These are phyloP conservation scores for Tuta absoluta DNA, from an alignment of 2,888 invertebrate species.

Conservation along the genomic window DNA sequence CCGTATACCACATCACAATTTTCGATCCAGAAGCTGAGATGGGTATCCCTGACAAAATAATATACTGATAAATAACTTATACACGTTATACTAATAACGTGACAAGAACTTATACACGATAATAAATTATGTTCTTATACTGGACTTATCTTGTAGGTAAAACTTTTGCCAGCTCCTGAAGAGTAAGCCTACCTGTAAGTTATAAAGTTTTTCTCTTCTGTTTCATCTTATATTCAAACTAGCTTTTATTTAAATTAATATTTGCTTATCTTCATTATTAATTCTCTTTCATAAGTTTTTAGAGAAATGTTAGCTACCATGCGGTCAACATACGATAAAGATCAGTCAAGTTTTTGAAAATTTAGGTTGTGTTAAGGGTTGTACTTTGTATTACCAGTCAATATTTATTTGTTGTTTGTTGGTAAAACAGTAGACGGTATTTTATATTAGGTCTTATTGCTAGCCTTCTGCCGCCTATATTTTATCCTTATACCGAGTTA, in stretches of 20 bases:
- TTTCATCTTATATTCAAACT: not conserved
- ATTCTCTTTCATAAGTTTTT: too few relatives aligned
- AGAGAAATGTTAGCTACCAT: too few relatives aligned
- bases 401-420: not conserved
- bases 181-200: conserved; percentile 9
- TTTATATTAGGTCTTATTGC: not conserved
- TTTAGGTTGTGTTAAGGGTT: too few relatives aligned
- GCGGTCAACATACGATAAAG: too few relatives aligned
- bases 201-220: conserved; percentile 13
- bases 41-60: too few relatives aligned
- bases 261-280: too few relatives aligned
- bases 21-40: too few relatives aligned
- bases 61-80: too few relatives aligned
- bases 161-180: not conserved
- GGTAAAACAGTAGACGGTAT: not conserved
- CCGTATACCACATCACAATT: too few relatives aligned
- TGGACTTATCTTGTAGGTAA: conserved; percentile 10
- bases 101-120: not conserved
- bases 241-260: not conserved
- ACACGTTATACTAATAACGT: not conserved
- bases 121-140: conserved; percentile 1
- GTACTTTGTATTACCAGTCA: too few relatives aligned
- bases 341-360: too few relatives aligned
- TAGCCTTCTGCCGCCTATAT: conserved; percentile 1
- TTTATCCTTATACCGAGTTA: not conserved